Percentiles rank a stretch among this genome's conserved stretches.
Conservation (phyloP, 30 jellyfish, hydroid and myxozoan species). For the Rhopilema esculentum region DNA sequence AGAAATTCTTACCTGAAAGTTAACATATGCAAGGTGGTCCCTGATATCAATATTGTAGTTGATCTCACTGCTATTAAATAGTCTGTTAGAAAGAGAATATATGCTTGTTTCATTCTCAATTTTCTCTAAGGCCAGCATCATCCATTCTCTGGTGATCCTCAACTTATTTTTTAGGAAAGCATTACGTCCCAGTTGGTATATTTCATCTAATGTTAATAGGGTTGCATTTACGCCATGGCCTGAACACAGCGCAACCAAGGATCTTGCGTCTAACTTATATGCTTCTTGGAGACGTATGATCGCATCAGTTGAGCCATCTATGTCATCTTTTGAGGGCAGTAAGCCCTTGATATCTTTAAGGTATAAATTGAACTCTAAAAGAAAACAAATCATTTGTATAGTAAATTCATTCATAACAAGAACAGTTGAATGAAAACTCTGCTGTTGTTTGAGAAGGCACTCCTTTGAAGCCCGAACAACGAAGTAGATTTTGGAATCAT, state of each 20-base stretch:
- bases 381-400: neutral
- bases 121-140: constrained; percentile 43
- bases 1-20: constrained; percentile 43
- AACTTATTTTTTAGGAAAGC: constrained; percentile 34
- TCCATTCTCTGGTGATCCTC: constrained; percentile 54
- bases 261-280: constrained; percentile 68
- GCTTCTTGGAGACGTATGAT: constrained; percentile 84
- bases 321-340: constrained; percentile 52
- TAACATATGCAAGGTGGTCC: constrained; percentile 60
- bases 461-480: neutral
- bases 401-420: too few species aligned
- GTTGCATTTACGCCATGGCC: neutral
- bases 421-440: too few species aligned
- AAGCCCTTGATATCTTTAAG: constrained; percentile 6
- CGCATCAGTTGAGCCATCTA: constrained; percentile 87
- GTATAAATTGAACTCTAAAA: constrained; percentile 25
- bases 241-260: constrained; percentile 18
- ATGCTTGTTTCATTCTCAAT: neutral
- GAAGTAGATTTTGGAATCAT: neutral
- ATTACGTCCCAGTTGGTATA: constrained; percentile 30
- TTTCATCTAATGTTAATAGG: constrained; percentile 35
- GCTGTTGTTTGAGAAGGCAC: neutral
- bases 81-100: neutral
- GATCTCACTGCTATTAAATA: neutral
- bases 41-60: constrained; percentile 46